A percentile compares a stretch with the other conserved stretches of the same genome.
Evolutionary conservation across 2,888 invertebrate genomes (phyloP).

Genomic region (Eilema sororculum): DNA sequence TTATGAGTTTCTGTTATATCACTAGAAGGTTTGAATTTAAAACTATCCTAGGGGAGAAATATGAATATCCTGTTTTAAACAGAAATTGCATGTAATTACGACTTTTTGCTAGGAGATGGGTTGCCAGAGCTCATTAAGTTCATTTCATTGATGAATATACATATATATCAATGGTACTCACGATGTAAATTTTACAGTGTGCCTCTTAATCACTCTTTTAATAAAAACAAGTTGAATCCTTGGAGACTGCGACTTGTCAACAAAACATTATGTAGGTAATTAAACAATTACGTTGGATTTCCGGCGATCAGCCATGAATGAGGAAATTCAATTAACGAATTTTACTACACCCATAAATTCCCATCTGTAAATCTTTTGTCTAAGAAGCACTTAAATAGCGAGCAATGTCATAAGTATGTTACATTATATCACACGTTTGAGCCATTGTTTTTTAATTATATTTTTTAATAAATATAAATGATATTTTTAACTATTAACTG

Average conservation of each 20-base stretch:
- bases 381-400: conserved; percentile 40
- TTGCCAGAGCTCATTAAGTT: not conserved
- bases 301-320: conserved; percentile 47
- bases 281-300: conserved; percentile 52
- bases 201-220: not conserved
- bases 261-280: conserved; percentile 20
- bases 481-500: too few species aligned
- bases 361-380: conserved; percentile 39
- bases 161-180: not conserved
- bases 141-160: not conserved
- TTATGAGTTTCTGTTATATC: conserved; percentile 43
- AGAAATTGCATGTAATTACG: not conserved
- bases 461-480: too few species aligned
- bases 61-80: not conserved
- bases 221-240: not conserved
- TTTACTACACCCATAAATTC: conserved; percentile 38
- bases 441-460: too few species aligned
- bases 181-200: not conserved
- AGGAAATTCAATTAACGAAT: conserved; percentile 62
- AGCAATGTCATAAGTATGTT: not conserved
- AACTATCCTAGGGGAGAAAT: not conserved
- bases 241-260: conserved; percentile 29
- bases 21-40: conserved; percentile 13
- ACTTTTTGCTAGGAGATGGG: not conserved
- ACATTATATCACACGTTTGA: too few species aligned